These are phyloP conservation scores for Drosophila burlai DNA, from an alignment of 1,140 invertebrate genomes.

Conservation along the genomic window DNA sequence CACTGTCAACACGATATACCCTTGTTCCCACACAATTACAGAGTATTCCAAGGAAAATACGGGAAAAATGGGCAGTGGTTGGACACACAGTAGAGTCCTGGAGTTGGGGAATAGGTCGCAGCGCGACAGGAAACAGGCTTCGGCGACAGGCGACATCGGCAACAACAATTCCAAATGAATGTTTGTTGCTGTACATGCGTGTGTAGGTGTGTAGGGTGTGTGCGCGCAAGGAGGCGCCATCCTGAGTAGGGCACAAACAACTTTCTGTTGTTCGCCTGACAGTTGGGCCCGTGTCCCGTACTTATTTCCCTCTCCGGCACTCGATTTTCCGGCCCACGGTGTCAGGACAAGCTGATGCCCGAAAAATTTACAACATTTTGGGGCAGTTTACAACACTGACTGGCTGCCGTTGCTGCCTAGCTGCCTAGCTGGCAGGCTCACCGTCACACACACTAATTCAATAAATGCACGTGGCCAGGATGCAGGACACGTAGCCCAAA, in stretches of 20 bases:
- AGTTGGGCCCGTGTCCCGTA: slow-evolving; percentile 45
- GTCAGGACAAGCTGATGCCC: slow-evolving; percentile 70
- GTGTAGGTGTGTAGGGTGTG: slow-evolving; percentile 1
- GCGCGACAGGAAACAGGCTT: slow-evolving; percentile 73
- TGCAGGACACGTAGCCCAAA: slow-evolving; percentile 73
- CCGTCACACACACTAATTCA: slow-evolving; percentile 70
- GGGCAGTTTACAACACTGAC: slow-evolving; percentile 61
- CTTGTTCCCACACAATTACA: neutral
- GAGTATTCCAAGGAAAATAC: slow-evolving; percentile 30
- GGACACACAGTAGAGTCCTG: slow-evolving; percentile 23
- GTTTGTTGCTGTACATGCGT: slow-evolving; percentile 44
- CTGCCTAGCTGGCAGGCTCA: slow-evolving; percentile 14
- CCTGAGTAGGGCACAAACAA: slow-evolving; percentile 72
- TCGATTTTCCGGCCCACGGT: slow-evolving; percentile 23
- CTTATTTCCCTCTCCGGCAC: slow-evolving; percentile 5
- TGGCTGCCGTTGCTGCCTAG: neutral
- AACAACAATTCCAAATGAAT: slow-evolving; percentile 55
- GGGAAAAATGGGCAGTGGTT: slow-evolving; percentile 53
- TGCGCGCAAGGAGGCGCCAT: slow-evolving; percentile 8
- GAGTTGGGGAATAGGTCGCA: slow-evolving; percentile 43
- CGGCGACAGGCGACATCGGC: slow-evolving; percentile 61
- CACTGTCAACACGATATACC: slow-evolving; percentile 1
- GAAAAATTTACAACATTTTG: slow-evolving; percentile 72
- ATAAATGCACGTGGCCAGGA: slow-evolving; percentile 75
- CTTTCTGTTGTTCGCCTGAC: slow-evolving; percentile 63